Conservation (phyloP, 2,797 vertebrate species). For the Syncerus caffer region DNA sequence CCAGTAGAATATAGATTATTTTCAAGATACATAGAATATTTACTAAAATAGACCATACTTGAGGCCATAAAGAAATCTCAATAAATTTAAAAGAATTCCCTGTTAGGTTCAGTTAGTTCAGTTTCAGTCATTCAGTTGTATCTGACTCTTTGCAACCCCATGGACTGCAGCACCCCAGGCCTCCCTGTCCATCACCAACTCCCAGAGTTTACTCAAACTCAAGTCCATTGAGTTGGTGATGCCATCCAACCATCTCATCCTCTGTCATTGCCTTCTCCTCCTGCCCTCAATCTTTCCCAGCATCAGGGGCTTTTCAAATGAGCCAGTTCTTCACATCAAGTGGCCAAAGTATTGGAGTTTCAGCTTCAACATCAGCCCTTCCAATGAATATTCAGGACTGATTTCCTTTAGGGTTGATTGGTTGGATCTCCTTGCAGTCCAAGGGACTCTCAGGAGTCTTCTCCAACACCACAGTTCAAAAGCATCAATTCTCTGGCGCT, state of each 20-base stretch:
- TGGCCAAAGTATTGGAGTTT: background rate
- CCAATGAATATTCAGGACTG: background rate
- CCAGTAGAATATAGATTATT: background rate
- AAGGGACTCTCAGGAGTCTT: background rate
- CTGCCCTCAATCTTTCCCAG: background rate
- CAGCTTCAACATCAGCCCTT: background rate
- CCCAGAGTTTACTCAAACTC: background rate
- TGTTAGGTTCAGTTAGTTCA: background rate
- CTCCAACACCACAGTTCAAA: background rate
- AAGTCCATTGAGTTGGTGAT: background rate
- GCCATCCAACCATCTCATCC: background rate
- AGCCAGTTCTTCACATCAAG: background rate
- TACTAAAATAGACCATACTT: background rate
- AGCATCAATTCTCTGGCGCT: rapidly evolving
- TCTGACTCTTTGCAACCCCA: background rate
- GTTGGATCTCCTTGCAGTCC: background rate
- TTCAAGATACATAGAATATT: background rate
- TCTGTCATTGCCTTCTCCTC: background rate
- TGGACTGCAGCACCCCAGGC: background rate
- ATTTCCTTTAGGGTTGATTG: background rate
- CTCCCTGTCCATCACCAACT: background rate
- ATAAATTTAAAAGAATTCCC: background rate
- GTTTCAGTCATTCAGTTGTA: background rate
- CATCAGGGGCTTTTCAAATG: background rate
- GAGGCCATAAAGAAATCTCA: background rate